These are phyloP conservation scores for Mus musculus DNA, from an alignment of 2,113 vertebrate genomes.

Conservation along the genomic window DNA sequence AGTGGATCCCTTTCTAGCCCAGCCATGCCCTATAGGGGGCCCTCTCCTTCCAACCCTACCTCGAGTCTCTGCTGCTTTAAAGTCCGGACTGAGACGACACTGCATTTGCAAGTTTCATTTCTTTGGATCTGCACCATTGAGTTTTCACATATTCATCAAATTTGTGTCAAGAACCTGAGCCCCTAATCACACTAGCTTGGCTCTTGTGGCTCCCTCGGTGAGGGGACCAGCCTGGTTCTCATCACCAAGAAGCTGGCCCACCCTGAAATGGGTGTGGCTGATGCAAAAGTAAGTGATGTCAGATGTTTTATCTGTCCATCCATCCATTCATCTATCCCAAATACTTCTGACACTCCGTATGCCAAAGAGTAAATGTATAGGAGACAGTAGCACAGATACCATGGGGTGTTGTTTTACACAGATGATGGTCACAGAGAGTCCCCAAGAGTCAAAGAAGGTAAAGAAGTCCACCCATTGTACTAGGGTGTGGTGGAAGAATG, in stretches of 20 bases:
- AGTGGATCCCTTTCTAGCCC: background rate
- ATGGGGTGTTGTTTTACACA: background rate
- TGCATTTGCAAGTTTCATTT: background rate
- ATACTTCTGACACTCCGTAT: background rate
- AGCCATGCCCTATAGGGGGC: background rate
- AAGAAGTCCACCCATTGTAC: background rate
- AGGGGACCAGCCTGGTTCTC: background rate
- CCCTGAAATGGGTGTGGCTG: background rate
- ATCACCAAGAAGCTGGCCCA: fast-evolving
- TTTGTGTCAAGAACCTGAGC: background rate
- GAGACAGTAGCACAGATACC: fast-evolving
- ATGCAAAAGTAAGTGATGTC: background rate
- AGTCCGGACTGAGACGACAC: background rate
- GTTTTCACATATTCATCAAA: background rate
- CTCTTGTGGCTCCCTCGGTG: fast-evolving
- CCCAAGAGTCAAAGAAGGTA: background rate
- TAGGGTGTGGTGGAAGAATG: fast-evolving
- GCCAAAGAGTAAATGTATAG: background rate
- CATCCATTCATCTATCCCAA: background rate
- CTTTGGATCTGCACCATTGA: background rate
- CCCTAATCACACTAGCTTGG: fast-evolving
- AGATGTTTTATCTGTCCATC: background rate
- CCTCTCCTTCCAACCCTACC: background rate
- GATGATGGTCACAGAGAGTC: background rate
- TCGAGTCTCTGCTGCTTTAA: background rate